These are phyloP conservation scores for Zonitis immaculata DNA, from an alignment of 2,888 invertebrate species.

Conservation along the genomic window DNA sequence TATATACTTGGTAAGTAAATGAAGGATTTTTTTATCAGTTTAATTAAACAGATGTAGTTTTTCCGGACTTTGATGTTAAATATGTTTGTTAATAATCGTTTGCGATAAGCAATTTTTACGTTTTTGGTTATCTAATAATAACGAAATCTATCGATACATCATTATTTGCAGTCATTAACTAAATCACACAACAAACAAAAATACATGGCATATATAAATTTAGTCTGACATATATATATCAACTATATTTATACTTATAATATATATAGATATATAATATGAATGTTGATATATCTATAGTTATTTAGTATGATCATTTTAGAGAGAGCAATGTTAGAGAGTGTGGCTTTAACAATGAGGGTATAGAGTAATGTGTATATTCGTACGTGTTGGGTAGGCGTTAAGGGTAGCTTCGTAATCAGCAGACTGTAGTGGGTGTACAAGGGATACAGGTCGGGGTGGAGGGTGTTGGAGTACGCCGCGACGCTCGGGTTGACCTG, in stretches of 20 bases:
- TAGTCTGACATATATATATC: no score
- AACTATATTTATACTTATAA: no score
- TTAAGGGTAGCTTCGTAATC: slow-evolving; percentile 38
- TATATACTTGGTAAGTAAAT: no score
- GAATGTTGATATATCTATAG: background rate
- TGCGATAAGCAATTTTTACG: slow-evolving; percentile 6
- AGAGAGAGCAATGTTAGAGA: slow-evolving; percentile 14
- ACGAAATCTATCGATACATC: slow-evolving; percentile 10
- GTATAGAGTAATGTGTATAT: slow-evolving; percentile 21
- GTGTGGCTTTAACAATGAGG: slow-evolving; percentile 31
- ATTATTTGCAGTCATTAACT: background rate
- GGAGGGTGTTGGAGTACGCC: slow-evolving; percentile 37
- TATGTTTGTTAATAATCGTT: background rate
- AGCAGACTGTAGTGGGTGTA: slow-evolving; percentile 36
- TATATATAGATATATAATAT: background rate
- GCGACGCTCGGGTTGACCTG: slow-evolving; percentile 48
- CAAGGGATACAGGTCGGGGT: slow-evolving; percentile 30
- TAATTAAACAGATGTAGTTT: background rate
- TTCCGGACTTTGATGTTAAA: background rate
- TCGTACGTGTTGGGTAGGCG: slow-evolving; percentile 22
- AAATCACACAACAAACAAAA: no score
- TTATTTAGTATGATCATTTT: background rate
- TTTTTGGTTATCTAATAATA: slow-evolving; percentile 9
- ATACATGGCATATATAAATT: background rate
- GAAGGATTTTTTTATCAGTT: background rate